Percentiles rank a stretch among this genome's conserved stretches.
Conservation (phyloP, 1,140 invertebrate genomes). For the Berghia stephanieae region DNA sequence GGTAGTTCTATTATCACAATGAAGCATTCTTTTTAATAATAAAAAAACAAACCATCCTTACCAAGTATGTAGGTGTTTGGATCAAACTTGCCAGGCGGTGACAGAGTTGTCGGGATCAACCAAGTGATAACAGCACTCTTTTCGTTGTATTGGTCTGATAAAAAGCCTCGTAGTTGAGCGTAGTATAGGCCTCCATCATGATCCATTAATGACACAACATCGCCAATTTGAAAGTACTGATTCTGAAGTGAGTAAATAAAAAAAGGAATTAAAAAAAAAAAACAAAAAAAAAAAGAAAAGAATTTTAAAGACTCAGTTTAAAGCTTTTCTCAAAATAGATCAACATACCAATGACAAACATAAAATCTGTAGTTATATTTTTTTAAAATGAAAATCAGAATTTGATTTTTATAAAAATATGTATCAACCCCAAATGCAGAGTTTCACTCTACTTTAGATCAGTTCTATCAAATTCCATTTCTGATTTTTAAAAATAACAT, state of each 20-base stretch:
- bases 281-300: neutral
- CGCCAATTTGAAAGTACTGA: slow-evolving; percentile 87
- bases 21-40: too few species aligned
- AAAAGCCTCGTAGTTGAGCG: slow-evolving; percentile 86
- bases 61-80: slow-evolving; percentile 91
- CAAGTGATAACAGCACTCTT: slow-evolving; percentile 94
- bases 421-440: too few species aligned
- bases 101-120: slow-evolving; percentile 85
- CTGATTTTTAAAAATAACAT: too few species aligned
- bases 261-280: neutral
- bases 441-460: too few species aligned
- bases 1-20: too few species aligned
- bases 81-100: slow-evolving; percentile 82
- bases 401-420: too few species aligned
- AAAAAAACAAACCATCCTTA: slow-evolving; percentile 55
- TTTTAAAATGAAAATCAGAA: too few species aligned
- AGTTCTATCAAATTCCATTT: too few species aligned
- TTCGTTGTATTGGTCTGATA: slow-evolving; percentile 92
- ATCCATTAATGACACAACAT: slow-evolving; percentile 88
- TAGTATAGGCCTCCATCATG: slow-evolving; percentile 81
- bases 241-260: slow-evolving; percentile 66
- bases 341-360: too few species aligned
- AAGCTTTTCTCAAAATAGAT: too few species aligned
- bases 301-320: too few species aligned
- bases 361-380: too few species aligned